phyloP scores from a whole-genome alignment of 2,888 invertebrate genomes.

The Coelogynopora nodosa region DNA sequence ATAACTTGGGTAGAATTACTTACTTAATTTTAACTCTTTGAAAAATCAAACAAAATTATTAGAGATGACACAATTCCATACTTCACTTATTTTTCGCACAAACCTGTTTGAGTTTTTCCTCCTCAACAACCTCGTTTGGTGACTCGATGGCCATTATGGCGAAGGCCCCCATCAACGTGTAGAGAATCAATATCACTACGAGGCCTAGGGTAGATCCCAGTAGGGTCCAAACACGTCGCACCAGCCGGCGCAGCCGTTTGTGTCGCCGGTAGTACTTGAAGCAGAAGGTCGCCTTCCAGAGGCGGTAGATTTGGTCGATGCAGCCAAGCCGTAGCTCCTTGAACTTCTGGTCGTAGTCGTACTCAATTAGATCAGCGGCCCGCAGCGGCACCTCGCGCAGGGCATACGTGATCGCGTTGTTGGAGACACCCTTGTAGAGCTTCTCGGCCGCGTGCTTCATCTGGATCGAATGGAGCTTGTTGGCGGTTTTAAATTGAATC shows the following conservation, averaged over 20 bases:
- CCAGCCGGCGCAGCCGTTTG: background rate
- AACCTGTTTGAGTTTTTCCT: background rate
- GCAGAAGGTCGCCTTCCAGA: conserved; percentile 16
- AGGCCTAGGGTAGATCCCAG: background rate
- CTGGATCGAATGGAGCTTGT: background rate
- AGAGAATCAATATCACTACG: background rate
- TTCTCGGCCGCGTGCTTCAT: background rate
- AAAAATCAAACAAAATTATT: too few species aligned
- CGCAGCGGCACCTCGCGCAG: background rate
- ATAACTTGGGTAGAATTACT: too few species aligned
- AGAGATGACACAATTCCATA: too few species aligned
- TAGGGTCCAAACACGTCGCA: background rate
- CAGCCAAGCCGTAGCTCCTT: background rate
- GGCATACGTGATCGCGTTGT: background rate
- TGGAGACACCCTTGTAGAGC: background rate
- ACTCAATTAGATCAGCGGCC: background rate
- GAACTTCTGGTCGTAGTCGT: background rate
- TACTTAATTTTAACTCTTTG: too few species aligned
- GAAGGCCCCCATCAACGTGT: background rate
- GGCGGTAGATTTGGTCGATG: background rate
- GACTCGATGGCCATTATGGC: background rate
- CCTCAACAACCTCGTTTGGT: background rate
- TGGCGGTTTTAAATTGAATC: too few species aligned
- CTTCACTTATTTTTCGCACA: too few species aligned
- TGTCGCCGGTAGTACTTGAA: background rate